Base-by-base conservation (phyloP, 1,140 invertebrate genomes). In the Wasmannia auropunctata region DNA sequence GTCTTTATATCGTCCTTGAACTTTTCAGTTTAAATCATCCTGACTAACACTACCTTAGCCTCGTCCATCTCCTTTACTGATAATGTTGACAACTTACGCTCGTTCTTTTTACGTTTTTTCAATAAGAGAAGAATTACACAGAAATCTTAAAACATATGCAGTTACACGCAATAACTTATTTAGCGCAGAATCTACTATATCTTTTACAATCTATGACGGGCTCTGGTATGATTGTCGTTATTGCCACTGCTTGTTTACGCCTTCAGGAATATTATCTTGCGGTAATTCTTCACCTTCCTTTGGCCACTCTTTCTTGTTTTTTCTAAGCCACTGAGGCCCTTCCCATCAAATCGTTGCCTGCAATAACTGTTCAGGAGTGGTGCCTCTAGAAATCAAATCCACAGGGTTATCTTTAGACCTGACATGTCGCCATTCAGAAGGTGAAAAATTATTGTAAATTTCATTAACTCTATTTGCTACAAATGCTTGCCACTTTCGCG, bases 401-500 rank as follows among this genome's bases (percentile, higher is more conserved):
- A 94, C 93, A 0, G 93, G 94, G 81, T 95, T 95, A 2, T 91
- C 84, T n/a, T 87, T 63, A 0, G 92, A 88, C 1, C 84, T 87
- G 4, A 95, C 92, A 54, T 95, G 91, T 16, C 58, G 77, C 94
- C 93, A 95, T 16, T 74, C 40, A 14, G 43, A 25, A n/a, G 58
- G 8, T 0, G 70, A n/a, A 1, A 90, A 88, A 0, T 88, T 56
- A 19, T 40, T 92, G 86, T 28, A 95, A n/a, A n/a, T 95, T 40
- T 93, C 91, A 0, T 74, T 60, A 1, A 95, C 88, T 56, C 94
- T n/a, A 83, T 95, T 95, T 0, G 91, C 80, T 0, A 95, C 88
- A 25, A 92, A 93, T 6, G 89, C 77, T 74, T 92, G 77, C 69
- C 91, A 79, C 28, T 74, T 51, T 54, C 69, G 37, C 2, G 91